Percentiles rank a stretch among this genome's conserved stretches.
Conservation (phyloP, 2,113 vertebrate genomes). For the Rhinolophus ferrumequinum region DNA sequence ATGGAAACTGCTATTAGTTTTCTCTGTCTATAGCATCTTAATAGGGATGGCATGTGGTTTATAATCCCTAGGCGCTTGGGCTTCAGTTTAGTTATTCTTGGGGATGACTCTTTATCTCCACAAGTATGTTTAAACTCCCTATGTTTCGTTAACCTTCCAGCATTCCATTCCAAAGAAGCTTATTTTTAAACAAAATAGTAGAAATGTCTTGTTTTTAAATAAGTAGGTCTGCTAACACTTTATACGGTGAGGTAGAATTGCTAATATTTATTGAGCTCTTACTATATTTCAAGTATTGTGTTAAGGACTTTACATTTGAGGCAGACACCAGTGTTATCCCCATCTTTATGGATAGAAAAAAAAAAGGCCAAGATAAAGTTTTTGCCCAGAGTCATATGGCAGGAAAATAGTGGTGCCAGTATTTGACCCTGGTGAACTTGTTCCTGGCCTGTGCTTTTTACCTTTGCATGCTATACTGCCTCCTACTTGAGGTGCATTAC, state of each 20-base stretch:
- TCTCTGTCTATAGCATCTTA: neutral
- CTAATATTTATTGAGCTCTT: slow-evolving; percentile 28
- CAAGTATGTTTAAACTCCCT: neutral
- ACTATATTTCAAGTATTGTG: neutral
- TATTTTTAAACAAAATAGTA: slow-evolving; percentile 10
- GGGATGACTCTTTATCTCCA: neutral
- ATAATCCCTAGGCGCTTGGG: neutral
- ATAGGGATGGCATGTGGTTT: neutral
- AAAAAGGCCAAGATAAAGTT: neutral
- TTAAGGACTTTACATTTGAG: neutral
- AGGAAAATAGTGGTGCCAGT: neutral
- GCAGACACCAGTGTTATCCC: neutral
- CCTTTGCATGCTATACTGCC: neutral
- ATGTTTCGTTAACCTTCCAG: neutral
- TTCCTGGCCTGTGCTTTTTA: neutral
- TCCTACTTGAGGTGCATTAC: neutral
- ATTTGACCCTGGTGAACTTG: neutral
- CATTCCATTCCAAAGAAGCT: neutral
- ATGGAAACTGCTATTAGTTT: neutral
- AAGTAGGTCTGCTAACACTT: neutral
- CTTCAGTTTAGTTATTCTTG: neutral
- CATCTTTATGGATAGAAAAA: neutral
- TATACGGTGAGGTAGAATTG: neutral
- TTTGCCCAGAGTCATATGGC: neutral
- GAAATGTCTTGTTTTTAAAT: neutral